Evolutionary conservation across 2,888 invertebrate species (phyloP).

Genomic region (Dryadula phaetusa): DNA sequence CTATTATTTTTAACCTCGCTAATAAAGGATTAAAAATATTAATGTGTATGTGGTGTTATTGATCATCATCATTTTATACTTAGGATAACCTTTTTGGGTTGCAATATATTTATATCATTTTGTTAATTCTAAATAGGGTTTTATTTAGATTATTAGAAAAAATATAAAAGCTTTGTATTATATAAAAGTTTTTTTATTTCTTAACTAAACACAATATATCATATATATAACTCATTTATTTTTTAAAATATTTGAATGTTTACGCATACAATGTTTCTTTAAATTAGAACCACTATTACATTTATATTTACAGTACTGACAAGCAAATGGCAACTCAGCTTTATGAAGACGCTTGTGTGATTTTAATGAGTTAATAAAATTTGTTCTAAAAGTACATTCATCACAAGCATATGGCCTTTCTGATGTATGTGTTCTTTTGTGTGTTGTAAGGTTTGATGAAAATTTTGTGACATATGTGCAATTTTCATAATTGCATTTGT

Average conservation of each 20-base stretch:
- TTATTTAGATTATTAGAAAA: slow-evolving; percentile 61
- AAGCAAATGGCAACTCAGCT: slow-evolving; percentile 69
- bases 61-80: slow-evolving; percentile 66
- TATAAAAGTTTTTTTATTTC: slow-evolving; percentile 23
- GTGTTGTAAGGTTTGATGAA: slow-evolving; percentile 76
- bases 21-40: slow-evolving; percentile 63
- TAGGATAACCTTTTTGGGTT: slow-evolving; percentile 61
- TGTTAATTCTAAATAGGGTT: slow-evolving; percentile 67
- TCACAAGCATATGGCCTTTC: slow-evolving; percentile 79
- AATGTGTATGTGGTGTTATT: slow-evolving; percentile 66
- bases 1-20: slow-evolving; percentile 59
- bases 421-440: slow-evolving; percentile 72
- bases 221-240: slow-evolving; percentile 8
- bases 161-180: slow-evolving; percentile 62
- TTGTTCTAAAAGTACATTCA: slow-evolving; percentile 74
- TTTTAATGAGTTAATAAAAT: slow-evolving; percentile 76
- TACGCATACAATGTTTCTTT: slow-evolving; percentile 71
- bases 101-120: slow-evolving; percentile 72
- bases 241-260: slow-evolving; percentile 54
- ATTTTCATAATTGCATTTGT: slow-evolving; percentile 73
- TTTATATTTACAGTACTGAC: slow-evolving; percentile 68
- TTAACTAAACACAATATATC: slow-evolving; percentile 9
- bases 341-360: slow-evolving; percentile 75
- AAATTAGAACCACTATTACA: slow-evolving; percentile 80
- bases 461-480: slow-evolving; percentile 83